A percentile compares a stretch with the other conserved stretches of the same genome.
These are phyloP conservation scores for Drosophila littoralis DNA, from an alignment of 1,140 invertebrate species.

Conservation along the genomic window DNA sequence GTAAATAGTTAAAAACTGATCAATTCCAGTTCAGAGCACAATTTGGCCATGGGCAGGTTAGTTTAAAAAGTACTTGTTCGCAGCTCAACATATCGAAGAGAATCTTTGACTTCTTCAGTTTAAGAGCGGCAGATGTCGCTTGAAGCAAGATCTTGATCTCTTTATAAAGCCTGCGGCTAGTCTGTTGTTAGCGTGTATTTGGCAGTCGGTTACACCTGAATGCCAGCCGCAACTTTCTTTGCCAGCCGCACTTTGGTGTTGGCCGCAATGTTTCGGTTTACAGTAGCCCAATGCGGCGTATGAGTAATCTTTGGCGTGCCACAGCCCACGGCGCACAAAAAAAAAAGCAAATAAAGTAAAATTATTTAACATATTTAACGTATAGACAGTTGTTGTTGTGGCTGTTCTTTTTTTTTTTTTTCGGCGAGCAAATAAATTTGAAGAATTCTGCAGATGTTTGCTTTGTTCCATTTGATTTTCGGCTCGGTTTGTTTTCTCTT, in stretches of 20 bases:
- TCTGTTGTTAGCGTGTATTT: too few relatives aligned
- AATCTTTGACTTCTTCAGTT: too few relatives aligned
- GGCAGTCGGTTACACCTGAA: too few relatives aligned
- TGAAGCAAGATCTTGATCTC: too few relatives aligned
- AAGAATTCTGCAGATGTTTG: constrained; percentile 65
- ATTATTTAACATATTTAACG: constrained; percentile 65
- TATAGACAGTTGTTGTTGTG: constrained; percentile 9
- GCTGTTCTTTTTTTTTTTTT: constrained; percentile 18
- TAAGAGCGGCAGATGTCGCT: too few relatives aligned
- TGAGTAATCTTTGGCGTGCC: constrained; percentile 68
- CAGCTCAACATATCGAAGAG: too few relatives aligned
- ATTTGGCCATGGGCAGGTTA: too few relatives aligned
- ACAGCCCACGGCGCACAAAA: constrained; percentile 16
- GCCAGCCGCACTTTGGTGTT: constrained; percentile 24
- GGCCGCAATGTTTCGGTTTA: constrained; percentile 21
- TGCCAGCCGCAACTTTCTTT: not conserved
- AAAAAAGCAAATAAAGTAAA: constrained; percentile 44
- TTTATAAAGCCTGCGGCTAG: too few relatives aligned
- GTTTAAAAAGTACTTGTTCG: too few relatives aligned
- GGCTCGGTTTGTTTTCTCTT: constrained; percentile 21
- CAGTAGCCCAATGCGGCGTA: constrained; percentile 53
- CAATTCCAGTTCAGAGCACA: too few relatives aligned
- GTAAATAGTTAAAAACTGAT: too few relatives aligned
- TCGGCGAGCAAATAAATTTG: constrained; percentile 69
- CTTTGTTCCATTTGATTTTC: constrained; percentile 41